Conservation (phyloP, 2,113 vertebrate species). For the Chlorocebus sabaeus region DNA sequence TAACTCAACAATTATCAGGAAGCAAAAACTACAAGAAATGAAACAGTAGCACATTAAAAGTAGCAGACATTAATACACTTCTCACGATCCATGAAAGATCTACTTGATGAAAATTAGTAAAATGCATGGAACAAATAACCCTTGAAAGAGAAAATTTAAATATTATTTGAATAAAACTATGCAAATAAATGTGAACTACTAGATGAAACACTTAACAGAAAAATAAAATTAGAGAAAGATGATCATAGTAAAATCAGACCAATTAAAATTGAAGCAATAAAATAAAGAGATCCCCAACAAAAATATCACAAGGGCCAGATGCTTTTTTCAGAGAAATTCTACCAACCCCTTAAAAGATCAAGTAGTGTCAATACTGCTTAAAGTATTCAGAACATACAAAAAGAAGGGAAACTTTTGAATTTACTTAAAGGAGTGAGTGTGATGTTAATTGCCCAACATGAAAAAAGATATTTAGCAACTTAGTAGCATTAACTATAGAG, state of each 20-base stretch:
- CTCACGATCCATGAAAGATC: neutral
- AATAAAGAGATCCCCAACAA: neutral
- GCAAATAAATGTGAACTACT: neutral
- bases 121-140: neutral
- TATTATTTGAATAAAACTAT: neutral
- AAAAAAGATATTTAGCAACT: neutral
- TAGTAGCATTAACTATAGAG: neutral
- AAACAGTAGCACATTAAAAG: neutral
- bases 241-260: neutral
- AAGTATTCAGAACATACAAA: neutral
- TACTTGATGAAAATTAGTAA: neutral
- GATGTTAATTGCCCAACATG: neutral
- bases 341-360: neutral
- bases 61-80: neutral
- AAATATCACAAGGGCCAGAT: neutral
- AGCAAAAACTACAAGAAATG: neutral
- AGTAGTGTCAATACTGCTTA: neutral
- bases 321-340: neutral
- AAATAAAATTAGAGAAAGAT: neutral
- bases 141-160: neutral
- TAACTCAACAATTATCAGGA: neutral
- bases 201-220: neutral
- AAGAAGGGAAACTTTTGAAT: neutral
- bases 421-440: neutral
- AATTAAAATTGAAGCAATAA: neutral